Evolutionary conservation across 2,797 vertebrate genomes (phyloP).

Genomic region (Thripadectes ignobilis): DNA sequence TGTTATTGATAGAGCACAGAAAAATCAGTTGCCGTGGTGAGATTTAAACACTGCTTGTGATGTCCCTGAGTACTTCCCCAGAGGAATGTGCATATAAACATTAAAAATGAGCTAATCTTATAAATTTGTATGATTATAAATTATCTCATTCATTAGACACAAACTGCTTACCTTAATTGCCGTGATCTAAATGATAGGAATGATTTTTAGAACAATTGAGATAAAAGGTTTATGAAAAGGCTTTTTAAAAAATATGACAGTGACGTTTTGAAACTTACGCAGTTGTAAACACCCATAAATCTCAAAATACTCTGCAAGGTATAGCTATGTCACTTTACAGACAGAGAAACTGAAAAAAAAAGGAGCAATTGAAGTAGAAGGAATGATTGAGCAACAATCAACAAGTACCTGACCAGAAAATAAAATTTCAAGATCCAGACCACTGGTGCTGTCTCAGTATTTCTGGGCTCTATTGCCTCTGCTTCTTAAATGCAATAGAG

Average conservation of each 20-base stretch:
- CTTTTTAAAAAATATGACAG: neutral
- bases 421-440: constrained; percentile 12
- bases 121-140: neutral
- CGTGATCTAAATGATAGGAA: neutral
- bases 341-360: neutral
- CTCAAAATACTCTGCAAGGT: neutral
- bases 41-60: constrained; percentile 60
- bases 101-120: constrained; percentile 27
- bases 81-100: constrained; percentile 42
- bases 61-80: neutral
- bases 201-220: neutral
- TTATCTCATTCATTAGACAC: constrained; percentile 8
- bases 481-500: neutral
- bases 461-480: neutral
- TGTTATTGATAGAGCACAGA: constrained; percentile 58
- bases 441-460: neutral
- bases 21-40: constrained; percentile 67
- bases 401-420: constrained; percentile 26
- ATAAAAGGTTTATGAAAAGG: neutral
- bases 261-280: neutral
- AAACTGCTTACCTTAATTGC: constrained; percentile 13
- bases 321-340: neutral
- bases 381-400: neutral
- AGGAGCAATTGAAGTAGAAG: neutral
- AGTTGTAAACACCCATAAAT: neutral